Evolutionary conservation across 2,797 vertebrate genomes (phyloP).

Genomic region (Enteromius trimaculatus): DNA sequence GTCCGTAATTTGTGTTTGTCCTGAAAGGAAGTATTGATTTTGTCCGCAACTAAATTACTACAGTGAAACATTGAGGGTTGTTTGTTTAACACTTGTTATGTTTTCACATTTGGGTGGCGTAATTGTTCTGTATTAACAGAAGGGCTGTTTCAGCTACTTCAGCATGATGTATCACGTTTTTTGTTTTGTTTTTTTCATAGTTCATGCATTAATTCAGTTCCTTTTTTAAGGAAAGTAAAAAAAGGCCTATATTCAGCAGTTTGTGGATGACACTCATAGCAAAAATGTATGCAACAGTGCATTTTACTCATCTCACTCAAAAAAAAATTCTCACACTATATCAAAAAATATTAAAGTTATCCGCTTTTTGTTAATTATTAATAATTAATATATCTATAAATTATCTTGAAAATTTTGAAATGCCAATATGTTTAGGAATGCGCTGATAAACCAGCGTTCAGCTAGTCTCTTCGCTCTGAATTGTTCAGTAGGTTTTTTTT

Average conservation of each 20-base stretch:
- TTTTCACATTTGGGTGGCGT: not conserved
- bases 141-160: not conserved
- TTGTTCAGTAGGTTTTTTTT: not conserved
- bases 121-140: conserved; percentile 1
- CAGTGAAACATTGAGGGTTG: conserved; percentile 28
- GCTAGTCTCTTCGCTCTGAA: not conserved
- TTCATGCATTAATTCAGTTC: not conserved
- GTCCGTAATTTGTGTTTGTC: conserved; percentile 81
- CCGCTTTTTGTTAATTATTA: not conserved
- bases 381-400: not conserved
- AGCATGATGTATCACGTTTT: not conserved
- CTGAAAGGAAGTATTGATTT: conserved; percentile 90
- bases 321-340: not conserved
- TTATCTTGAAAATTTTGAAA: not conserved
- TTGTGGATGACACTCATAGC: not conserved
- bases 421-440: not conserved
- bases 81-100: not conserved
- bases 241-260: not conserved
- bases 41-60: conserved; percentile 56
- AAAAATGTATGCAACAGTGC: not conserved
- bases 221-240: not conserved
- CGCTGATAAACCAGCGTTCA: not conserved
- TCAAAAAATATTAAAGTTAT: not conserved
- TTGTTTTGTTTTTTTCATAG: not conserved
- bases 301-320: not conserved